Base-by-base conservation (phyloP, 1,140 invertebrate species). In the Onthophagus taurus region DNA sequence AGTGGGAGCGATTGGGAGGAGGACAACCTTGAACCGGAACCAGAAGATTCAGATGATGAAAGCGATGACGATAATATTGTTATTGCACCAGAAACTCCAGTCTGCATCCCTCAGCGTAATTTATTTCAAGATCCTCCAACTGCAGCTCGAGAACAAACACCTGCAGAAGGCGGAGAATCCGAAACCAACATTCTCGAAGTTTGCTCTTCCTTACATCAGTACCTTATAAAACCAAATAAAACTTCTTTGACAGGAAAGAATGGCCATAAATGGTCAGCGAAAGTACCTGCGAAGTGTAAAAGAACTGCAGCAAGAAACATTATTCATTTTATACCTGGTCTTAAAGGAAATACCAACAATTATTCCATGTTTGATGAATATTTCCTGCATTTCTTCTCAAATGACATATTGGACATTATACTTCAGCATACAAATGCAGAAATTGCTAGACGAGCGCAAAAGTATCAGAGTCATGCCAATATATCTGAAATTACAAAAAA, bases 241-340 rank as follows among this genome's bases (percentile, higher is more conserved):
- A 14, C 21, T 2, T 11, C 17, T 24, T 11, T 50, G 45, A 47
- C 33, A 44, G 45, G 45, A 30, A 47, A 47, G 30, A 51, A 48
- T 42, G 45, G 46, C 9, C 46, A 44, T 19, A 42, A 42, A 29
- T 51, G 49, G 45, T 21, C 45, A 39, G 23, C 44, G 20, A 39
- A 29, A 50, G 30, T 13, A 42, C 44, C 35, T 33, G 20, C 23
- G 14, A 21, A 35, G 26, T 24, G 16, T 23, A 42, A 31, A 13
- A 50, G 29, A 47, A 42, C 19, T 17, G 24, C 31, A 16, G 42
- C 39, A 17, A 37, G 44, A 30, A 50, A 50, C 23, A 43, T 50
- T 21, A 26, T 47, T 23, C 45, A 44, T 47, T 47, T 47, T 47
- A 13, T 44, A 38, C 19, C 45, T 16, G 45, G 45, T 13, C 13